These are phyloP conservation scores for Dexiosoma caninum DNA, from an alignment of 2,888 invertebrate species.

Conservation along the genomic window DNA sequence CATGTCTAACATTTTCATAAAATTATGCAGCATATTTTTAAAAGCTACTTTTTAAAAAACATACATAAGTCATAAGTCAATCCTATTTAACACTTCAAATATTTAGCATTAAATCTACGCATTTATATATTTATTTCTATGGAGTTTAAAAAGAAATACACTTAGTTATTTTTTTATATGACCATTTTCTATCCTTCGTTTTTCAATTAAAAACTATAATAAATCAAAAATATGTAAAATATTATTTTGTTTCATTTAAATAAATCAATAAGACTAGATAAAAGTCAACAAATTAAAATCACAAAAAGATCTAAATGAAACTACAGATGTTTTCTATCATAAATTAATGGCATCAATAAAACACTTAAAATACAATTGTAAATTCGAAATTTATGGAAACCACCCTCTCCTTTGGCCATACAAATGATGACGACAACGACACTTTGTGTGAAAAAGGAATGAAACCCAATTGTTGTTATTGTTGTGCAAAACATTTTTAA, in stretches of 20 bases:
- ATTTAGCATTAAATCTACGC: background rate
- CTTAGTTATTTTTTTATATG: constrained; percentile 11
- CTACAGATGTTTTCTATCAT: constrained; percentile 61
- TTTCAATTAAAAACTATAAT: constrained; percentile 38
- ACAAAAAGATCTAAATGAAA: constrained; percentile 51
- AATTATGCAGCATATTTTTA: too few relatives aligned
- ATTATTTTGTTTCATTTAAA: constrained; percentile 45
- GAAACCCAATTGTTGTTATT: constrained; percentile 15
- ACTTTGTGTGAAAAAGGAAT: background rate
- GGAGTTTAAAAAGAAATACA: background rate
- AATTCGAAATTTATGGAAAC: constrained; percentile 34
- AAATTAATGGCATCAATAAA: constrained; percentile 64
- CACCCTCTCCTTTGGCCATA: background rate
- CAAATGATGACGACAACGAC: background rate
- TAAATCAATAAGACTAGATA: constrained; percentile 58
- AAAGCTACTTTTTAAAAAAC: too few relatives aligned
- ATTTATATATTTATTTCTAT: too few relatives aligned
- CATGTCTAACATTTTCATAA: too few relatives aligned
- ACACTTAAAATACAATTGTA: constrained; percentile 63
- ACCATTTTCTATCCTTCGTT: constrained; percentile 2
- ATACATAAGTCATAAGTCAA: too few relatives aligned
- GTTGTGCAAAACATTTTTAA: constrained; percentile 34
- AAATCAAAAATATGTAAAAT: constrained; percentile 45
- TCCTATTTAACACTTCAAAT: background rate
- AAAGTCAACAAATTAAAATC: constrained; percentile 63